Evolutionary conservation across 2,797 vertebrate species (phyloP).

Genomic region (Odontamblyopus rebecca): DNA sequence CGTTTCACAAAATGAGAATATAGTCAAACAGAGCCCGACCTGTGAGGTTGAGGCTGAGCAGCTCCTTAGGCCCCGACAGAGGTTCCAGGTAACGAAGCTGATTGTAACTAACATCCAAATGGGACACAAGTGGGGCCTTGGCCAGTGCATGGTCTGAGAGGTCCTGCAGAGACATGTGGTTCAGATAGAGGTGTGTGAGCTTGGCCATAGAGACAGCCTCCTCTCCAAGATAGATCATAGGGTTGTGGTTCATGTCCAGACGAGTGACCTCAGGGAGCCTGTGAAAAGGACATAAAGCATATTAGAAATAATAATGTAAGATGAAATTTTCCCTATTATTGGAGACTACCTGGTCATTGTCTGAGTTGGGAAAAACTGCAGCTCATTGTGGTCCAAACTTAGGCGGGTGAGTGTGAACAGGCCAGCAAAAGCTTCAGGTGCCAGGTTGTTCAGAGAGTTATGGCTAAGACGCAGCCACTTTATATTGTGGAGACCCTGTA

Average conservation of each 20-base stretch:
- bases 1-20: neutral
- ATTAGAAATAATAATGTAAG: neutral
- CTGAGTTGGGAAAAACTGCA: slow-evolving; percentile 86
- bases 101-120: slow-evolving; percentile 85
- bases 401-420: slow-evolving; percentile 83
- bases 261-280: slow-evolving; percentile 72
- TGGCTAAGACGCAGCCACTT: slow-evolving; percentile 85
- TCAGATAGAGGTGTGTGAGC: slow-evolving; percentile 83
- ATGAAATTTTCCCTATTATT: neutral
- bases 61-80: slow-evolving; percentile 60
- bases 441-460: slow-evolving; percentile 88
- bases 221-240: slow-evolving; percentile 84
- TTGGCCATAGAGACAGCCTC: slow-evolving; percentile 82
- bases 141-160: slow-evolving; percentile 80
- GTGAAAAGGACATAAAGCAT: neutral
- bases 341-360: slow-evolving; percentile 78
- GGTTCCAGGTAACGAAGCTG: slow-evolving; percentile 83
- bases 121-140: slow-evolving; percentile 75
- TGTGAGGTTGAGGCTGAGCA: slow-evolving; percentile 79
- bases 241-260: slow-evolving; percentile 88
- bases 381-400: slow-evolving; percentile 89
- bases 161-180: slow-evolving; percentile 87
- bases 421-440: slow-evolving; percentile 83
- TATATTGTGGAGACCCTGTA: slow-evolving; percentile 82
- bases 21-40: slow-evolving; percentile 42